Conservation (phyloP, 1,140 invertebrate species). For the Subanguina moxae region DNA sequence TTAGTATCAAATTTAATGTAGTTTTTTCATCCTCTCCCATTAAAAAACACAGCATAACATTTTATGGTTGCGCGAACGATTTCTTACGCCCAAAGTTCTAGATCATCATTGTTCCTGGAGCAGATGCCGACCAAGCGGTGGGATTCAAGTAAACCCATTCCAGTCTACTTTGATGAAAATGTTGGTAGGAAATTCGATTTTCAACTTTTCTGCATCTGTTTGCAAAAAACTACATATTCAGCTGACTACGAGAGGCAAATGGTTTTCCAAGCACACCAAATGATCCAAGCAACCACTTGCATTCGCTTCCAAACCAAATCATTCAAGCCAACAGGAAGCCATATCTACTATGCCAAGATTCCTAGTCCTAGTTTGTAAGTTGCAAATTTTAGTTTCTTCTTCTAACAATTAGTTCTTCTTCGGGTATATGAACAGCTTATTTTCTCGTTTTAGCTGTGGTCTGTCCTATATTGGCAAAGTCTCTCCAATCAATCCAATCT, state of each 20-base stretch:
- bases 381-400: background rate
- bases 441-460: conserved; percentile 50
- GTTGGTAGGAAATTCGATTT: no score
- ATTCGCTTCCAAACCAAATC: conserved; percentile 39
- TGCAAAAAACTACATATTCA: no score
- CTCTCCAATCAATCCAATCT: conserved; percentile 51
- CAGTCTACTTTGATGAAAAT: conserved; percentile 39
- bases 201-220: no score
- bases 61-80: no score
- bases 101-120: conserved; percentile 40
- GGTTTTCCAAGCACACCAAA: conserved; percentile 33
- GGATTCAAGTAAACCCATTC: conserved; percentile 36
- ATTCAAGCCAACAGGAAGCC: conserved; percentile 28
- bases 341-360: conserved; percentile 50
- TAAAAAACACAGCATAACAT: no score
- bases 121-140: conserved; percentile 43
- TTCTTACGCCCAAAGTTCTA: no score
- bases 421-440: no score
- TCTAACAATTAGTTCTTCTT: background rate
- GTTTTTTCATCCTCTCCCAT: no score
- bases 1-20: no score
- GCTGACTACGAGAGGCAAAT: conserved; percentile 22
- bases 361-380: conserved; percentile 48
- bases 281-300: conserved; percentile 39
- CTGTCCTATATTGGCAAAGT: conserved; percentile 54